Conservation (phyloP, 2,113 vertebrate genomes). For the Anolis carolinensis region DNA sequence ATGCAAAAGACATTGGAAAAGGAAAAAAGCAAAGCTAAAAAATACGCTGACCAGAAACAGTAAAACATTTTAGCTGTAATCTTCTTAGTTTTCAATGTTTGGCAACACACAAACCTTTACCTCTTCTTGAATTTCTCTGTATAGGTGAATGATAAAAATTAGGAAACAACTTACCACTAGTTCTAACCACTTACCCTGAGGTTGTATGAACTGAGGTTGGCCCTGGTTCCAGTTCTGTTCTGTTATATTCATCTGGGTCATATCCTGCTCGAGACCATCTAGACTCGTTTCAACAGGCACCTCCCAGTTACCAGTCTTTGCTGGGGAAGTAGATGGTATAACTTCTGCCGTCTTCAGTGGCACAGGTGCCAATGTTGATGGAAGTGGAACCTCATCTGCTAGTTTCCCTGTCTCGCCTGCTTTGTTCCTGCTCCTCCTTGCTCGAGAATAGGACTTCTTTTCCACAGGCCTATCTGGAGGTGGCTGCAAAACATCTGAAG, state of each 20-base stretch:
- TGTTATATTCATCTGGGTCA: constrained; percentile 85
- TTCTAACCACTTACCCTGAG: constrained; percentile 83
- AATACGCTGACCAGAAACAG: neutral
- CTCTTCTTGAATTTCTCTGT: neutral
- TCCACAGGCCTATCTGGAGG: constrained; percentile 86
- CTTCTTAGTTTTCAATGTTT: neutral
- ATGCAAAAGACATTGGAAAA: neutral
- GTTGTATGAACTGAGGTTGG: constrained; percentile 85
- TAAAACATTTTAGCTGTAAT: neutral
- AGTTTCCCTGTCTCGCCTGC: constrained; percentile 89
- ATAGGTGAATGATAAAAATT: neutral
- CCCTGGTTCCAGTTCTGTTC: constrained; percentile 89
- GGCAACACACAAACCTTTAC: neutral
- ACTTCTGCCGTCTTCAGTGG: constrained; percentile 67
- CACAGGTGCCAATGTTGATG: constrained; percentile 61
- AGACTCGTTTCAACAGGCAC: constrained; percentile 69
- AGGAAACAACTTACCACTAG: neutral
- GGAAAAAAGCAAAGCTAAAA: neutral
- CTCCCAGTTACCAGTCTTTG: constrained; percentile 75
- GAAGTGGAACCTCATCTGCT: constrained; percentile 78
- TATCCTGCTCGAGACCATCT: constrained; percentile 85
- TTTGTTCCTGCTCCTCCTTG: constrained; percentile 89
- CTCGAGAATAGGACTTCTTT: constrained; percentile 93
- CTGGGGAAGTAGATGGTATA: constrained; percentile 51
- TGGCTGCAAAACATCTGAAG: constrained; percentile 54